Conservation (phyloP, 2,888 invertebrate species). For the Tryphoninae sp. region DNA sequence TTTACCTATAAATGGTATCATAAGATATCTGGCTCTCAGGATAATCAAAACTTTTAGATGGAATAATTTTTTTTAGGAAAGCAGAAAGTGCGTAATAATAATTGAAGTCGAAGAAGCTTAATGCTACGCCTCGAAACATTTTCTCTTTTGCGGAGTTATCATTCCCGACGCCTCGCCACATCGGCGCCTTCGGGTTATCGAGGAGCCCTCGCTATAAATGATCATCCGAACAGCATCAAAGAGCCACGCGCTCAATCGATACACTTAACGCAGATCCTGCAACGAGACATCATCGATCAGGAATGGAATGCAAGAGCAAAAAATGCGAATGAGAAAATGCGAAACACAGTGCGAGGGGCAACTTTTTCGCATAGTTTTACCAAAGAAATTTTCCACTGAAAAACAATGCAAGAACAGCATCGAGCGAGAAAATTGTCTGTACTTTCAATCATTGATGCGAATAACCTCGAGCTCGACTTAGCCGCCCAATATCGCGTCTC, state of each 20-base stretch:
- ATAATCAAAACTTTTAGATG: too few relatives aligned
- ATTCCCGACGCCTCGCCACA: constrained; percentile 44
- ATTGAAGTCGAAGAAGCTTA: too few relatives aligned
- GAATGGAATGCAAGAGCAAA: constrained; percentile 1
- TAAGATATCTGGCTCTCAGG: not conserved
- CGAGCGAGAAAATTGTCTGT: constrained; percentile 1
- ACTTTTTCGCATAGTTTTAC: not conserved
- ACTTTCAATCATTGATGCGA: constrained; percentile 1
- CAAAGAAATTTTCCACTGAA: constrained; percentile 56
- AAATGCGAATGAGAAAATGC: not conserved
- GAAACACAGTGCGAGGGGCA: not conserved
- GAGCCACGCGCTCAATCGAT: constrained; percentile 21
- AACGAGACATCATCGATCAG: constrained; percentile 19
- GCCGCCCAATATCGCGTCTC: constrained; percentile 2
- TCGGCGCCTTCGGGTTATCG: constrained; percentile 64
- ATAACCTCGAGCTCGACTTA: constrained; percentile 31
- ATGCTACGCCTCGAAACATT: not conserved
- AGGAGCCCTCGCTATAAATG: constrained; percentile 20
- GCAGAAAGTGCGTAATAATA: too few relatives aligned
- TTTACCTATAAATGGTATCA: not conserved
- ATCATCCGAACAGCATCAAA: not conserved
- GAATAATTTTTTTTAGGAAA: too few relatives aligned
- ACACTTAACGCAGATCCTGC: constrained; percentile 7
- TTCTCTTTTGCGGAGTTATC: constrained; percentile 52
- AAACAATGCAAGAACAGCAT: constrained; percentile 16